Conservation (phyloP, 2,113 vertebrate species). For the Phalacrocorax pelagicus region DNA sequence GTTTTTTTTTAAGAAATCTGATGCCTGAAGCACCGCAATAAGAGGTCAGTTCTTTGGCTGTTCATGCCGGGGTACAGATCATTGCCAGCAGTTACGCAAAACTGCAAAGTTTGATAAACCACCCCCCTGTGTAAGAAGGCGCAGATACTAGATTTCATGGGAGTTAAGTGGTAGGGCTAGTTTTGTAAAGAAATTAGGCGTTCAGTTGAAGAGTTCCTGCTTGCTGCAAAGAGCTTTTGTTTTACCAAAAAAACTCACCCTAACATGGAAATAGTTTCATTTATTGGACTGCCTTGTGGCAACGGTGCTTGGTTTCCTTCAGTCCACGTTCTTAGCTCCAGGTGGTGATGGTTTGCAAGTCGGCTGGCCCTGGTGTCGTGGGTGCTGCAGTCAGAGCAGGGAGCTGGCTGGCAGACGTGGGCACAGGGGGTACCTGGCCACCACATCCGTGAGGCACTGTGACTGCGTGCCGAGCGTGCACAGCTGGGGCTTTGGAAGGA, state of each 20-base stretch:
- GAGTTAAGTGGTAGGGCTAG: not conserved
- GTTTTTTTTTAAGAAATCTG: not conserved
- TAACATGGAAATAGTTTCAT: not conserved
- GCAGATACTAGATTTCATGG: not conserved
- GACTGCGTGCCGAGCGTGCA: rapidly evolving
- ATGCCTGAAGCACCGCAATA: not conserved
- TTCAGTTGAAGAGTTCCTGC: not conserved
- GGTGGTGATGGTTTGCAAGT: not conserved
- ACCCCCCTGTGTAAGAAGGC: not conserved
- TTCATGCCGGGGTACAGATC: not conserved
- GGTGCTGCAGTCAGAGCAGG: not conserved
- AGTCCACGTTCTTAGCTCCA: rapidly evolving
- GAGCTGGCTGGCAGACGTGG: not conserved
- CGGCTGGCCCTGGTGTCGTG: rapidly evolving
- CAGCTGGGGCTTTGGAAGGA: not conserved
- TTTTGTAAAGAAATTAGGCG: not conserved
- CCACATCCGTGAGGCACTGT: rapidly evolving
- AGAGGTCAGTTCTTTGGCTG: not conserved
- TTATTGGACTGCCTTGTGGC: not conserved
- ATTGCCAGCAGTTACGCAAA: not conserved
- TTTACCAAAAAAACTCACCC: not conserved
- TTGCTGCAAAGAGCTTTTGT: not conserved
- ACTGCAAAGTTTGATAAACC: not conserved
- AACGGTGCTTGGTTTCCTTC: not conserved
- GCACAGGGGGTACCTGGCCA: not conserved